Base-by-base conservation (phyloP, 2,113 vertebrate species). In the Corvus cornix region DNA sequence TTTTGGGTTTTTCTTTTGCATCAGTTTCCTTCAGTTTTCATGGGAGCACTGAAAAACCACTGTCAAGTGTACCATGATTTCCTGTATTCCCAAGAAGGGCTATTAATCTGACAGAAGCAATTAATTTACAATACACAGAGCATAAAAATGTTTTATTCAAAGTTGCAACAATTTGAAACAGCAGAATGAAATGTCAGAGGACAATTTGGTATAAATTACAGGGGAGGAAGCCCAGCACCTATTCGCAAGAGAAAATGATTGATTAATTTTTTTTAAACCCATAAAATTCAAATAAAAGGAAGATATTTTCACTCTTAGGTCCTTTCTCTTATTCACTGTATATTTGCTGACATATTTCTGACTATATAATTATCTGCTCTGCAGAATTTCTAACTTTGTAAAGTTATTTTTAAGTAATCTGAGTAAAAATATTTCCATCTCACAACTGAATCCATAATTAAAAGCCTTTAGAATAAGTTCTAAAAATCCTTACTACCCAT, bases 91-190 rank as follows among this genome's bases (percentile, higher is more conserved):
- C 67, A 87, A 82, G n/a, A 92, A 69, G 64, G 93, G 56, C 22
- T 63, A 69, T 81, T 96, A 64, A 30, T 89, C 84, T 90, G 92
- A 88, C 60, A 96, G 30, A 33, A 95, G 39, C 83, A 92, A 97
- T 92, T 96, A 94, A 89, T 93, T 97, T 96, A 82, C 87, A 92
- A 91, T 33, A 87, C 33, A 77, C 20, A 84, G 89, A 73, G 58
- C 67, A 63, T 26, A 97, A 86, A 93, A 95, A 87, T 84, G 18
- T 83, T 96, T 95, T 94, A 87, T 95, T 94, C 72, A 94, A 94
- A 93, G 58, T 89, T 92, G 37, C 35, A 89, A 52, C 52, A 77
- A 46, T 81, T 93, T 93, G 89, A 90, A 96, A 87, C 20, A 86
- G 43, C 33, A 88, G 95, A 93, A 93, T 72, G 49, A 83, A 89